These are phyloP conservation scores for Anastrepha obliqua DNA, from an alignment of 1,140 invertebrate genomes.

Conservation along the genomic window DNA sequence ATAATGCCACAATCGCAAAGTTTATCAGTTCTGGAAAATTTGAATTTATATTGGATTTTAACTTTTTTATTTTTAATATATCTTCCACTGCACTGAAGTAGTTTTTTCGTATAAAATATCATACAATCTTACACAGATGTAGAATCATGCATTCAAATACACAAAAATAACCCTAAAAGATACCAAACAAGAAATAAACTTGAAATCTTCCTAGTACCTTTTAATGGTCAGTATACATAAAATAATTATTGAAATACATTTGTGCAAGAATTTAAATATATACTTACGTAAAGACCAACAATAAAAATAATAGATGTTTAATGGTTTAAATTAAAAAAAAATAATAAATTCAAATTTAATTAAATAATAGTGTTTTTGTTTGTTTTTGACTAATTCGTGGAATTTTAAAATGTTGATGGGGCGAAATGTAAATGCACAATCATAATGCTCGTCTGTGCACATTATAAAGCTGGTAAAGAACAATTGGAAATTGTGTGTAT, in stretches of 20 bases:
- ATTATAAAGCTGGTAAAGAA: no score
- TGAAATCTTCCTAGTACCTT: background rate
- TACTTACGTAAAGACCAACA: constrained; percentile 13
- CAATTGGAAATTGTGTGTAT: background rate
- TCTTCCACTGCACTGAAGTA: no score
- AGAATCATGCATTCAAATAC: background rate
- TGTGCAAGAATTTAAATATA: constrained; percentile 10
- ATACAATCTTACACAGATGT: background rate
- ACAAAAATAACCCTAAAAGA: constrained; percentile 9
- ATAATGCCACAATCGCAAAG: no score
- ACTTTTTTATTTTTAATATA: no score
- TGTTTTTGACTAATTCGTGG: background rate
- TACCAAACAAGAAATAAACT: background rate
- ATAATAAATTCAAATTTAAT: constrained; percentile 6
- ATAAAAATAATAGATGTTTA: constrained; percentile 2
- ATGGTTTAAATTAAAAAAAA: background rate
- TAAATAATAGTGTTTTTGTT: background rate
- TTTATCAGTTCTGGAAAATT: no score
- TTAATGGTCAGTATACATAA: constrained; percentile 4
- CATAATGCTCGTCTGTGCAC: no score
- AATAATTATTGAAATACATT: constrained; percentile 10
- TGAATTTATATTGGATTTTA: no score
- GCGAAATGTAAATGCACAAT: no score
- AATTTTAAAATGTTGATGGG: background rate
- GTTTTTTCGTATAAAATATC: no score